Evolutionary conservation across 2,888 invertebrate genomes (phyloP).

Genomic region (Anthoptus insignis): DNA sequence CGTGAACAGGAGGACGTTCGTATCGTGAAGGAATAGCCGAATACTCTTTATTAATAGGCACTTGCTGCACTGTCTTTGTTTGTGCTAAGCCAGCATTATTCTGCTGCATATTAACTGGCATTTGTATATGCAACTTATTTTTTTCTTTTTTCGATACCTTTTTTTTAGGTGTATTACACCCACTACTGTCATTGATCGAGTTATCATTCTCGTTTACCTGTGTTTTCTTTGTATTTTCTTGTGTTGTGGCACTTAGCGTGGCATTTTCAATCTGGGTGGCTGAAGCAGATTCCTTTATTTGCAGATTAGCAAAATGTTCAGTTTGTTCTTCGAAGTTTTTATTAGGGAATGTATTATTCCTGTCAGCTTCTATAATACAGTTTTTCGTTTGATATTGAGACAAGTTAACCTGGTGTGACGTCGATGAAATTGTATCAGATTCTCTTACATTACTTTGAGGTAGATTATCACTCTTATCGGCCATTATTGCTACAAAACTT

Average conservation of each 20-base stretch:
- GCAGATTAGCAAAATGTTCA: background rate
- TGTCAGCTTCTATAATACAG: slow-evolving; percentile 44
- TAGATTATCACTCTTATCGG: slow-evolving; percentile 57
- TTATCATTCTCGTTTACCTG: background rate
- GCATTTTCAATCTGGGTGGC: background rate
- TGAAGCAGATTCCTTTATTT: background rate
- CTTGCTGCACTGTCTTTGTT: slow-evolving; percentile 25
- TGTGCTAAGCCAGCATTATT: slow-evolving; percentile 47
- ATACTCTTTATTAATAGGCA: slow-evolving; percentile 4
- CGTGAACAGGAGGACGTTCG: slow-evolving; percentile 59
- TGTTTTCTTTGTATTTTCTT: background rate
- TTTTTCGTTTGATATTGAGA: slow-evolving; percentile 32
- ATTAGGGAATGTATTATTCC: slow-evolving; percentile 44
- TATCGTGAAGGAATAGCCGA: slow-evolving; percentile 44
- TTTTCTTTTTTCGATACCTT: slow-evolving; percentile 68
- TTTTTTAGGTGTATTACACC: slow-evolving; percentile 52
- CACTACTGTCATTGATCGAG: slow-evolving; percentile 1
- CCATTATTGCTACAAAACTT: slow-evolving; percentile 51
- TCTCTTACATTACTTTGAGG: slow-evolving; percentile 56
- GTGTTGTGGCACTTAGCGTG: slow-evolving; percentile 1
- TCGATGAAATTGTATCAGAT: slow-evolving; percentile 54
- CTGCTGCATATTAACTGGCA: slow-evolving; percentile 51
- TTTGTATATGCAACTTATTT: slow-evolving; percentile 61
- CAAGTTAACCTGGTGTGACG: slow-evolving; percentile 51
- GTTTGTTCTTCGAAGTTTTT: background rate